A percentile compares a stretch with the other conserved stretches of the same genome.
Evolutionary conservation across 2,888 invertebrate genomes (phyloP).

Genomic region (Archips xylosteana): DNA sequence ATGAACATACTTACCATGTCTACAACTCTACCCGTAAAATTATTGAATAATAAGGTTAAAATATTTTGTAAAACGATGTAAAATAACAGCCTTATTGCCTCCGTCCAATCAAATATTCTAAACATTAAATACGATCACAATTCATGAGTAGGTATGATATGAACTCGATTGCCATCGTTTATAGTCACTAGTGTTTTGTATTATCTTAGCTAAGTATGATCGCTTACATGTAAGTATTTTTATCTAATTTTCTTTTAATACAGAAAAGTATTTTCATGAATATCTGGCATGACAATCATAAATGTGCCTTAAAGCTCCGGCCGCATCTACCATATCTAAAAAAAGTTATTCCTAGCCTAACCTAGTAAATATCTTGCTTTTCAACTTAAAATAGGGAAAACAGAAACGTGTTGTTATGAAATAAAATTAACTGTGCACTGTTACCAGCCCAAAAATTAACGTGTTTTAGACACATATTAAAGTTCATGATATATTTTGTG

Average conservation of each 20-base stretch:
- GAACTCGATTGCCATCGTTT: slow-evolving; percentile 68
- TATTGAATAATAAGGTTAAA: slow-evolving; percentile 19
- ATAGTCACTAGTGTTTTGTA: slow-evolving; percentile 76
- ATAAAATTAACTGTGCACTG: neutral
- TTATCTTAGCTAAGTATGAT: slow-evolving; percentile 58
- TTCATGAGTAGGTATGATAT: slow-evolving; percentile 25
- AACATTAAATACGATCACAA: slow-evolving; percentile 28
- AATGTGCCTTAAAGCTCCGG: slow-evolving; percentile 1
- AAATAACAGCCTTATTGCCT: slow-evolving; percentile 70
- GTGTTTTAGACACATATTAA: neutral
- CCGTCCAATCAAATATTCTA: slow-evolving; percentile 63
- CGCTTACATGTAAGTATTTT: slow-evolving; percentile 47
- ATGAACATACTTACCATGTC: neutral
- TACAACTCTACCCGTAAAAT: slow-evolving; percentile 14
- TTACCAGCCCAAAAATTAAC: neutral
- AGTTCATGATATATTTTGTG: neutral
- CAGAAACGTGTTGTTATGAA: neutral
- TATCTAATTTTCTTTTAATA: neutral
- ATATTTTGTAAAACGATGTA: slow-evolving; percentile 46
- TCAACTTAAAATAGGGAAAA: neutral
- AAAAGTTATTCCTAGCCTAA: neutral
- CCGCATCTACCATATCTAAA: neutral
- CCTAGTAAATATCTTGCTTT: neutral
- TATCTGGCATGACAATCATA: slow-evolving; percentile 1
- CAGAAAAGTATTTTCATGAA: slow-evolving; percentile 4